Evolutionary conservation across 2,888 invertebrate species (phyloP).

Genomic region (Tolmerus cingulatus): DNA sequence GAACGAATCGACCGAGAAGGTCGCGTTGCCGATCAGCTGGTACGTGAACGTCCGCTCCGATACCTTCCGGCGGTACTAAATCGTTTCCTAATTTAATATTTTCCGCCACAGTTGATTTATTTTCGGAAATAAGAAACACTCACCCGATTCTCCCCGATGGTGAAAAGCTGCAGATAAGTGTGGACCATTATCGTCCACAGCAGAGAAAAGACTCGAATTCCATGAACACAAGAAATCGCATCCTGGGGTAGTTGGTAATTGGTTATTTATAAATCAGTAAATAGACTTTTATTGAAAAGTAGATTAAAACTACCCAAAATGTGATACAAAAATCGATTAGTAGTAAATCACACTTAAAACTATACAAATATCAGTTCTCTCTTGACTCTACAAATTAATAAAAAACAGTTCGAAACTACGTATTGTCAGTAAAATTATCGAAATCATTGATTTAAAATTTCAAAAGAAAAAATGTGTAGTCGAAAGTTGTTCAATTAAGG

Average conservation of each 20-base stretch:
- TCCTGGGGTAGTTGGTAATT: constrained; percentile 63
- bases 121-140: constrained; percentile 28
- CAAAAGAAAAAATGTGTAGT: no score
- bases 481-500: no score
- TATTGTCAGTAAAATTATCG: no score
- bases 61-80: constrained; percentile 73
- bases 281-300: background rate
- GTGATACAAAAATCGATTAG: no score
- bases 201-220: constrained; percentile 79
- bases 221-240: constrained; percentile 78
- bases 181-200: constrained; percentile 87
- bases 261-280: background rate
- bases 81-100: constrained; percentile 44
- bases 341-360: no score
- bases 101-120: background rate
- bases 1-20: constrained; percentile 86
- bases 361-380: no score
- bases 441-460: no score
- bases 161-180: constrained; percentile 82
- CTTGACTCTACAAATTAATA: no score
- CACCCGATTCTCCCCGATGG: constrained; percentile 73
- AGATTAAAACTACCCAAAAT: no score
- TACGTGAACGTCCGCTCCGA: constrained; percentile 80
- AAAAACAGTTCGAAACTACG: no score
- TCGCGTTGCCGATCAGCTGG: constrained; percentile 84